phyloP scores from a whole-genome alignment of 2,113 vertebrate genomes.

The Benitochromis conjunctus region DNA sequence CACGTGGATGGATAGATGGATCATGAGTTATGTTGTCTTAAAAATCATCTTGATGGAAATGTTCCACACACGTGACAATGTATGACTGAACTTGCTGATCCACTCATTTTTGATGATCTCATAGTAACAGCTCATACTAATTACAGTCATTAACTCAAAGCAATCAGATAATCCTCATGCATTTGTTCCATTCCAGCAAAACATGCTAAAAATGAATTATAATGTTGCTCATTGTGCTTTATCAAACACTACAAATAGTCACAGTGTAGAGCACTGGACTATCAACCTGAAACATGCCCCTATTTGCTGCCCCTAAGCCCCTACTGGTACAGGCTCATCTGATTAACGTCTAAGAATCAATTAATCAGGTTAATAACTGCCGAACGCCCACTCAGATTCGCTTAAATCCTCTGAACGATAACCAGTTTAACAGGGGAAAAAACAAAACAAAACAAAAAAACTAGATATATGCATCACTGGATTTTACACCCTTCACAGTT shows the following conservation, averaged over 20 bases:
- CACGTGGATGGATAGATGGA: too few relatives aligned
- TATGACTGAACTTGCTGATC: background rate
- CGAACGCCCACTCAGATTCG: conserved; percentile 32
- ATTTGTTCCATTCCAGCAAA: background rate
- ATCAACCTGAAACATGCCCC: background rate
- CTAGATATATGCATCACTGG: background rate
- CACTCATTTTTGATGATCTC: background rate
- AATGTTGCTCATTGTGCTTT: background rate
- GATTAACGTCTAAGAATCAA: conserved; percentile 69
- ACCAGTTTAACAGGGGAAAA: background rate
- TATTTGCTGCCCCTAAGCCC: conserved; percentile 10
- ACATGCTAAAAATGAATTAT: background rate
- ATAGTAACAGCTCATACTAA: background rate
- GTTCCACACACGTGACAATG: background rate
- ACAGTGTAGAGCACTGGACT: background rate
- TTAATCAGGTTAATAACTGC: conserved; percentile 70
- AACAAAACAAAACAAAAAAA: background rate
- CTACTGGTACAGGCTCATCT: conserved; percentile 50
- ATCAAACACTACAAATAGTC: background rate
- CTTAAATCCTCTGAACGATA: conserved; percentile 24
- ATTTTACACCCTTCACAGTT: background rate
- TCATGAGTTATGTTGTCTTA: background rate
- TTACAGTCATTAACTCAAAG: background rate
- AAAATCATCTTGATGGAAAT: background rate
- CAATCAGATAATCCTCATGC: background rate